These are phyloP conservation scores for Karalla daura DNA, from an alignment of 2,797 vertebrate genomes.

Conservation along the genomic window DNA sequence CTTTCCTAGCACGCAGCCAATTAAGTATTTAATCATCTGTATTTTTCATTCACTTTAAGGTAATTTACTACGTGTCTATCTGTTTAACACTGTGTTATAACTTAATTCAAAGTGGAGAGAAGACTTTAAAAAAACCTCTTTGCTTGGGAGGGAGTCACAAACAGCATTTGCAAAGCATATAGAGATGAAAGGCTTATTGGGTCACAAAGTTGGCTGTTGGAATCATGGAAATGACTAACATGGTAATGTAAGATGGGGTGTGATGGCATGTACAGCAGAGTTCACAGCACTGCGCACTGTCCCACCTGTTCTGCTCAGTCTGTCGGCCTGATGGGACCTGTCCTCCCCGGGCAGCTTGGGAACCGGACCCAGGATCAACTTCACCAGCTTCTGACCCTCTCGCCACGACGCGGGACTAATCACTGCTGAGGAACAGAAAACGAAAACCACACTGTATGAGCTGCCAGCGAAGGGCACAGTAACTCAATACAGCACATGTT, in stretches of 20 bases:
- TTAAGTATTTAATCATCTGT: too few species aligned
- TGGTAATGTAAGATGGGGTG: neutral
- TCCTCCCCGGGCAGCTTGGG: constrained; percentile 82
- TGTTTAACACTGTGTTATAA: too few species aligned
- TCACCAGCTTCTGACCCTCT: constrained; percentile 93
- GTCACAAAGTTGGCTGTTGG: neutral
- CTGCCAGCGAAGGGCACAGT: neutral
- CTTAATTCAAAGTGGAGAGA: too few species aligned
- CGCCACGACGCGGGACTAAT: constrained; percentile 94
- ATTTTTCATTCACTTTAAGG: too few species aligned
- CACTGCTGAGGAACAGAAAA: constrained; percentile 62
- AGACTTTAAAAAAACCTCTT: too few species aligned
- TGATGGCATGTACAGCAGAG: constrained; percentile 9
- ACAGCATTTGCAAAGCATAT: too few species aligned
- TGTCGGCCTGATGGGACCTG: constrained; percentile 76
- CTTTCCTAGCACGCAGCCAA: too few species aligned
- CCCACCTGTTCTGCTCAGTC: constrained; percentile 83
- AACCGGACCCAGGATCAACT: constrained; percentile 90
- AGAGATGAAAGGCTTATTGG: neutral
- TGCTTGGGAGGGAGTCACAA: too few species aligned
- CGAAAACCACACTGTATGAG: neutral
- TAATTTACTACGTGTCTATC: too few species aligned
- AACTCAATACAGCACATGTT: neutral
- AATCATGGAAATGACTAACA: constrained; percentile 2
- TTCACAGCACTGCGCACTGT: constrained; percentile 14